Evolutionary conservation across 2,888 invertebrate species (phyloP), one percentile per base, ranked within the genome.

Genomic region (Fragum fragum): DNA sequence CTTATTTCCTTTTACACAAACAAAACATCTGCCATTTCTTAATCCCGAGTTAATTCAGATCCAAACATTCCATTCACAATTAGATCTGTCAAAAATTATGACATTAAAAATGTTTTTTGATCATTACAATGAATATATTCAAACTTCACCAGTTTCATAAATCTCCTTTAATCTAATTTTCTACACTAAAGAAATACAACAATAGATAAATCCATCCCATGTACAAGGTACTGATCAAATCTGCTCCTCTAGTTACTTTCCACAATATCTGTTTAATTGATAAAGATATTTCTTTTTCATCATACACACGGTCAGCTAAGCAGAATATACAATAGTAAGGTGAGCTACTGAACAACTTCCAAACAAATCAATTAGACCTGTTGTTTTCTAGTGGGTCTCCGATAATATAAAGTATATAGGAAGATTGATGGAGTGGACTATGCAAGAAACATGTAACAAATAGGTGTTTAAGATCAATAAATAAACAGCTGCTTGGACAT

Each of bases 401-500:
- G 1, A 11, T n/a, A 63, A 3, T 18, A 28, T 63, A 21, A 36
- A 32, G n/a, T 29, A 32, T 32, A 3, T 63, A n/a, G 18, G 7
- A 39, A 42, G n/a, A 66, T 66, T 39, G 66, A 66, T 66, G 66
- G 21, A 42, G 9, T 36, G 9, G 66, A 16, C 42, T 36, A 21
- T 18, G 23, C n/a, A 42, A 66, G 18, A 36, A 26, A 66, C 18
- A 23, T 21, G 16, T 42, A 39, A 66, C 11, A 23, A 21, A 14
- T 39, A 39, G 42, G 23, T 42, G 66, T 42, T 23, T 42, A 23
- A 26, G 42, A 66, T 66, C 66, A 42, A 66, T 66, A 66, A 21
- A 66, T 42, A 42, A 66, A 66, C 66, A 66, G 66, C 36, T 66
- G 36, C n/a, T 47, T 18, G 66, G 42, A 66, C 66, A 26, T 14